Base-by-base conservation (phyloP, 1,140 invertebrate species). In the Euglossa dilemma region DNA sequence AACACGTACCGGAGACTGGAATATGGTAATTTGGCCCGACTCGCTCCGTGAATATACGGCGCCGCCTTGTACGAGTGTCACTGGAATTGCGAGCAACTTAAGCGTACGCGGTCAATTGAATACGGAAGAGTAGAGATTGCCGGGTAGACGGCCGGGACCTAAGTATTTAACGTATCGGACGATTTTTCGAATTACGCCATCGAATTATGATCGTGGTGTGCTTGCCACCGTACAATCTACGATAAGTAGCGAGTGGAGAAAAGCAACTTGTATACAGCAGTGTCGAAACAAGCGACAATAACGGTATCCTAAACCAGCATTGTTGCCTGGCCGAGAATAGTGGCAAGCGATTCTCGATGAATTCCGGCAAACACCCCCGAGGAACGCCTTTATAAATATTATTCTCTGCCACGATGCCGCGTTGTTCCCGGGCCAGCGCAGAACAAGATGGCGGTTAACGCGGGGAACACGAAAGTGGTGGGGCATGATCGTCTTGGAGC, bases 1-100 rank as follows among this genome's bases (percentile, higher is more conserved):
- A 71, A 87, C 86, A 36, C 70, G 74, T 74, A 78, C 47, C 28
- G 43, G 25, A 50, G 56, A 76, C 73, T 76, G 83, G 83, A 88
- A 88, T 87, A 88, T 88, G 87, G 83, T 88, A 88, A 88, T 88
- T 88, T 72, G 85, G 66, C 56, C 12, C 20, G 64, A 69, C 45
- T 72, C 66, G 74, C 64, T 64, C 23, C 61, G 61, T 85, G 25
- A 80, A 84, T 78, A 85, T 74, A 88, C 47, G 71, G 14, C 14
- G 6, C 28, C 23, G 43, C 61, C 43, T 20, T 56, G 43, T 85
- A 78, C 73, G 74, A 82, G 72, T 85, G 86, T 87, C 87, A 43
- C 70, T 52, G 78, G 67, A 79, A 85, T 71, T 85, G 85, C 70
- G 36, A 45, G 83, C 61, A 73, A 80, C 67, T 88, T 59, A 76